Evolutionary conservation across 2,113 vertebrate genomes (phyloP).

Genomic region (Ctenodactylus gundi): DNA sequence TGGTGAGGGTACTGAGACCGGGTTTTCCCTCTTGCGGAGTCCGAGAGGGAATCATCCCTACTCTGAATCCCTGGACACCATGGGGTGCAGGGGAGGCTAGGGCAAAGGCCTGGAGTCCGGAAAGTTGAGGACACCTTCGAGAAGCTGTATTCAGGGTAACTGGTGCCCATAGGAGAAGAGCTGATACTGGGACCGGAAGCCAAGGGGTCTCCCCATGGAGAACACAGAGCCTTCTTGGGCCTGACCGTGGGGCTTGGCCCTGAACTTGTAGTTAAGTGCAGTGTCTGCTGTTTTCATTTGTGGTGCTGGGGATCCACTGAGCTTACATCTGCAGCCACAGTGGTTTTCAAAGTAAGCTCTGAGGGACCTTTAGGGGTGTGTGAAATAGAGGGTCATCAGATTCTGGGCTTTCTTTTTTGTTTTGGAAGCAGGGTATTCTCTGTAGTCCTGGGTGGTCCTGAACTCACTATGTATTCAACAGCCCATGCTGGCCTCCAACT

Average conservation of each 20-base stretch:
- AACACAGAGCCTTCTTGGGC: not conserved
- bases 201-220: not conserved
- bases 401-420: not conserved
- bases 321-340: not conserved
- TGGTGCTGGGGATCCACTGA: not conserved
- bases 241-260: not conserved
- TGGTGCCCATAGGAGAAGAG: not conserved
- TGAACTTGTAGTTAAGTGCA: not conserved
- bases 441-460: no score
- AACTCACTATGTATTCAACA: no score
- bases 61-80: not conserved
- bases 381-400: not conserved
- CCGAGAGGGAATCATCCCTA: not conserved
- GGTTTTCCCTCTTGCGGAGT: not conserved
- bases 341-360: slow-evolving; percentile 21
- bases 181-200: not conserved
- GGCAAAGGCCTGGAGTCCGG: not conserved
- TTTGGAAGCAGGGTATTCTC: no score
- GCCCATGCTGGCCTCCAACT: no score
- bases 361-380: not conserved
- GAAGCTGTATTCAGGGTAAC: not conserved
- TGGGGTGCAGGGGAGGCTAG: not conserved
- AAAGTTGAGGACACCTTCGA: not conserved
- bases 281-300: not conserved
- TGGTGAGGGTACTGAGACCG: slow-evolving; percentile 83